These are phyloP conservation scores for Siniperca knerii DNA, from an alignment of 2,113 vertebrate species.

Conservation along the genomic window DNA sequence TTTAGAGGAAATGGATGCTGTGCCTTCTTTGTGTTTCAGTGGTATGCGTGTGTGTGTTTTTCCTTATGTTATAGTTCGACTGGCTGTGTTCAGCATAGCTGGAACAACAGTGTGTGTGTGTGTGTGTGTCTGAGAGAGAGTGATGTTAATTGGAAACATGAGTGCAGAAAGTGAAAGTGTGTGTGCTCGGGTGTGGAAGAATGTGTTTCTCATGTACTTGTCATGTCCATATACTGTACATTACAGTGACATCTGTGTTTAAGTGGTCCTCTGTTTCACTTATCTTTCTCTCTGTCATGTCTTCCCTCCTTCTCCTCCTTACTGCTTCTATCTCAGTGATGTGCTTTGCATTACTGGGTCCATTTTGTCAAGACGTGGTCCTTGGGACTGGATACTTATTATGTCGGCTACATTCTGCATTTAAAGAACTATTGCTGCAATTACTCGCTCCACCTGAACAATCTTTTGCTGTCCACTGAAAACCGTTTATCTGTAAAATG, in stretches of 20 bases:
- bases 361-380: neutral
- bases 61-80: conserved; percentile 3
- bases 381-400: neutral
- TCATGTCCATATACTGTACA: conserved; percentile 35
- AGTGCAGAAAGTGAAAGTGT: conserved; percentile 33
- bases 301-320: neutral
- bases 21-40: conserved; percentile 31
- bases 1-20: neutral
- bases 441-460: neutral
- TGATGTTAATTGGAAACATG: conserved; percentile 51
- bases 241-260: conserved; percentile 16
- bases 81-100: conserved; percentile 43
- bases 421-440: neutral
- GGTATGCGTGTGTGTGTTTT: conserved; percentile 2
- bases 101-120: conserved; percentile 37
- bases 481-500: neutral
- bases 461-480: neutral
- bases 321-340: neutral
- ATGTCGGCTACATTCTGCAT: neutral
- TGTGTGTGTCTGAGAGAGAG: neutral
- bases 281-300: conserved; percentile 8
- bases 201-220: conserved; percentile 67
- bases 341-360: neutral
- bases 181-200: conserved; percentile 25
- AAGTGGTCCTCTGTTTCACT: conserved; percentile 15